phyloP scores from a whole-genome alignment of 2,797 vertebrate genomes.

The Pangasius mekongensis region DNA sequence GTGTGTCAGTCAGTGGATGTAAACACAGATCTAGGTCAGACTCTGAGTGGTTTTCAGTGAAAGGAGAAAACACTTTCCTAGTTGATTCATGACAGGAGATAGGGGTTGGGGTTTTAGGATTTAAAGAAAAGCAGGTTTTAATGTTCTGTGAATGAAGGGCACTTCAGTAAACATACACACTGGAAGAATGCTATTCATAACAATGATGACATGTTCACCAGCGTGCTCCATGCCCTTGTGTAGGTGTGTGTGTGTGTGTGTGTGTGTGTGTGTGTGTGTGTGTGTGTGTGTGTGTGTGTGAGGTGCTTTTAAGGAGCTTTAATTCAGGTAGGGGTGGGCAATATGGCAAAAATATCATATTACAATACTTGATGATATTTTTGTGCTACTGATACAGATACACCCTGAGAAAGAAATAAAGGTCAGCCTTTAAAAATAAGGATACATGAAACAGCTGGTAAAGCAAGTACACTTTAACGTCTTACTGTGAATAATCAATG shows the following conservation, averaged over 20 bases:
- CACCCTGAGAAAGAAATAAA: too few relatives aligned
- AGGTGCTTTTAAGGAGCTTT: background rate
- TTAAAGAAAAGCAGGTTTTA: background rate
- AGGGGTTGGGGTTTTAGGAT: background rate
- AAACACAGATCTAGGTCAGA: slow-evolving; percentile 47
- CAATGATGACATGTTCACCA: slow-evolving; percentile 15
- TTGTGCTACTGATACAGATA: too few relatives aligned
- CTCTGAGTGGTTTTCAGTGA: background rate
- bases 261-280: background rate
- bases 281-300: background rate
- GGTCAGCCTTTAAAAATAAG: too few relatives aligned
- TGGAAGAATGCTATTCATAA: slow-evolving; percentile 8
- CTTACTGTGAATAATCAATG: too few relatives aligned
- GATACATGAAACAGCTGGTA: too few relatives aligned
- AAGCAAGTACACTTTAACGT: too few relatives aligned
- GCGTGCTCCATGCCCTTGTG: background rate
- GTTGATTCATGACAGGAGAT: background rate
- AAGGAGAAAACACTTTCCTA: background rate
- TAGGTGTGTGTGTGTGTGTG: background rate
- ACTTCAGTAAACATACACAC: background rate
- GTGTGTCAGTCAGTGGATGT: slow-evolving; percentile 21
- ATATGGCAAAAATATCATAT: too few relatives aligned
- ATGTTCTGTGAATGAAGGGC: slow-evolving; percentile 7
- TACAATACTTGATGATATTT: too few relatives aligned
- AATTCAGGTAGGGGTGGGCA: background rate